Percentiles rank a stretch among this genome's conserved stretches.
phyloP scores from a whole-genome alignment of 2,797 vertebrate species.

The Chelonia mydas region DNA sequence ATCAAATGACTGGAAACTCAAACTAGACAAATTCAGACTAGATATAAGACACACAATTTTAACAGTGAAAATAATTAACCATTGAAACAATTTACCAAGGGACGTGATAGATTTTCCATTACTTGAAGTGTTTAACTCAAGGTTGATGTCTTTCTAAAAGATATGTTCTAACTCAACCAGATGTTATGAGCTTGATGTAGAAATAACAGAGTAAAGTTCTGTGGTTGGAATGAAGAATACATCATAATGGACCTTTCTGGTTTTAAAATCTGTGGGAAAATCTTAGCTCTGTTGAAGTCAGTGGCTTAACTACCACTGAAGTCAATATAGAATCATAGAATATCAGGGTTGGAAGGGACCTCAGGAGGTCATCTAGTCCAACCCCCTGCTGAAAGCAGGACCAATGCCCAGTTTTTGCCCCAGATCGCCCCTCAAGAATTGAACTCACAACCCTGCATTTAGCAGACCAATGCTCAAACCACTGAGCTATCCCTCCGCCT shows the following conservation, averaged over 20 bases:
- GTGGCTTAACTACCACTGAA: rapidly evolving
- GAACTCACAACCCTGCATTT: no score
- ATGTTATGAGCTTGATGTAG: neutral
- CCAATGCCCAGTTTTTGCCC: no score
- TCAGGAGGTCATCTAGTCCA: no score
- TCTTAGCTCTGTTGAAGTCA: neutral
- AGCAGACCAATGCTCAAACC: no score
- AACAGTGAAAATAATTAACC: neutral
- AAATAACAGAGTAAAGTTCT: rapidly evolving
- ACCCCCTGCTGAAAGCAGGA: no score
- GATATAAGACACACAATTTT: neutral
- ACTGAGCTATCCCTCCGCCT: no score
- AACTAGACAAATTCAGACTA: neutral
- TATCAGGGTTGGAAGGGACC: no score
- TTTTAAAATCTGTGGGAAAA: rapidly evolving
- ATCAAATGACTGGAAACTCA: neutral
- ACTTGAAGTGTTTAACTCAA: neutral
- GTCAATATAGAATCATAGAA: neutral
- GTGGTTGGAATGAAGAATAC: neutral
- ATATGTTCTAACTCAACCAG: neutral
- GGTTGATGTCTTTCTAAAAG: neutral
- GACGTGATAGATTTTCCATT: neutral
- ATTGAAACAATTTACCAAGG: neutral
- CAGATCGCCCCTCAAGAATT: no score
- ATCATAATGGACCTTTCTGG: neutral